Evolutionary conservation across 2,797 vertebrate species (phyloP).

Genomic region (Gorsachius magnificus): DNA sequence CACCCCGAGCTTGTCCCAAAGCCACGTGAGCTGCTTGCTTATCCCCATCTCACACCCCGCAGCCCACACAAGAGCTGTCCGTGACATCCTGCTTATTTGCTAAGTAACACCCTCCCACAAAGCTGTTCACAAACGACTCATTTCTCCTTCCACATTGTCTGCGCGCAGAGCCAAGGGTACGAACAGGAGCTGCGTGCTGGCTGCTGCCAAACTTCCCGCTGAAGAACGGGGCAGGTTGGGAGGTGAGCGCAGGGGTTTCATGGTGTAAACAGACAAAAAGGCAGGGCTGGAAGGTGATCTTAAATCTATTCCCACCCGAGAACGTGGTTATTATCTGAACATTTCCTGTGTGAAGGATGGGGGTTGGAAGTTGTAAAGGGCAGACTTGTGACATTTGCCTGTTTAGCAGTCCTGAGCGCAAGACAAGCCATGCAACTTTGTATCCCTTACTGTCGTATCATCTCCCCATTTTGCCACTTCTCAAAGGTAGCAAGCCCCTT

Average conservation of each 20-base stretch:
- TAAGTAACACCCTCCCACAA: conserved; percentile 43
- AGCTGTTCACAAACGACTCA: not conserved
- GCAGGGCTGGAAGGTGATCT: not conserved
- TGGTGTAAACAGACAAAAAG: not conserved
- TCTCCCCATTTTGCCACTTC: not conserved
- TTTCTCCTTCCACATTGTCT: not conserved
- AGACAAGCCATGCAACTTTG: not conserved
- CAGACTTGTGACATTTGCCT: not conserved
- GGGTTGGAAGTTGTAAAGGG: not conserved
- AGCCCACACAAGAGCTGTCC: conserved; percentile 36
- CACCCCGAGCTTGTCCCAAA: not conserved
- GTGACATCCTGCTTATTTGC: not conserved
- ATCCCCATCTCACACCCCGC: conserved; percentile 25
- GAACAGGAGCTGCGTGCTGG: rapidly evolving
- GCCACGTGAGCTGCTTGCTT: not conserved
- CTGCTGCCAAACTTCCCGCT: not conserved
- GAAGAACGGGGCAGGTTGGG: not conserved
- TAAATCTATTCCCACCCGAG: not conserved
- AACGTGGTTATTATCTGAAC: not conserved
- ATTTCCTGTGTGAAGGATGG: not conserved
- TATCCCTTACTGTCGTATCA: not conserved
- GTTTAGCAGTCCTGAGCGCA: not conserved
- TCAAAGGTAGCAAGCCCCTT: not conserved
- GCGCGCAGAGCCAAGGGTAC: not conserved
- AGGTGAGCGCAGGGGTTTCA: not conserved